A percentile compares a stretch with the other conserved stretches of the same genome.
These are phyloP conservation scores for Corydoras sp. DNA, from an alignment of 2,113 vertebrate species.

Conservation along the genomic window DNA sequence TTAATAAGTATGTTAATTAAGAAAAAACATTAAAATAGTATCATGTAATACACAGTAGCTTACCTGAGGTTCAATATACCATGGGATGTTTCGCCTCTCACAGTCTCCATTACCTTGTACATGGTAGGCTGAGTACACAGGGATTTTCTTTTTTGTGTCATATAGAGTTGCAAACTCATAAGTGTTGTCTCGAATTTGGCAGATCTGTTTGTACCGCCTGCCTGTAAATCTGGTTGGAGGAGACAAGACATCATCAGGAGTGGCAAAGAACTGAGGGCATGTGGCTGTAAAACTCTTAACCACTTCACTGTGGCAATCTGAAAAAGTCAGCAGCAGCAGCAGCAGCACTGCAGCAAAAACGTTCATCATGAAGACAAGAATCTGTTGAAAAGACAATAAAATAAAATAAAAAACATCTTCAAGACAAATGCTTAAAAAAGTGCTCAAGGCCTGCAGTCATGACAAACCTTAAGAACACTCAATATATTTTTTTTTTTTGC, in stretches of 20 bases:
- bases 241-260: neutral
- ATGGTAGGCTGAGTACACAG: conserved; percentile 24
- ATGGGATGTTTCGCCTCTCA: fast-evolving
- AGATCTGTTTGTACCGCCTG: neutral
- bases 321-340: neutral
- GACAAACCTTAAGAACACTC: too few species aligned
- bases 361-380: conserved; percentile 3
- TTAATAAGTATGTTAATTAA: neutral
- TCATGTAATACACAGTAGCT: neutral
- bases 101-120: neutral
- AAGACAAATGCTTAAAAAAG: too few species aligned
- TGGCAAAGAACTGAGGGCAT: conserved; percentile 4
- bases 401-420: too few species aligned
- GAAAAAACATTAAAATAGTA: neutral
- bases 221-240: neutral
- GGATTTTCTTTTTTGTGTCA: neutral
- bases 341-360: neutral
- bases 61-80: conserved; percentile 31
- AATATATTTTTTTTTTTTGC: too few species aligned
- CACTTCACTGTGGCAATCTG: neutral
- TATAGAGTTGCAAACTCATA: neutral
- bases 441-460: too few species aligned
- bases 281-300: neutral
- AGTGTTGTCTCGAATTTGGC: neutral
- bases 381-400: too few species aligned